Evolutionary conservation across 64 coral and sea anemone species (phyloP).

Genomic region (Cladopsammia gracilis): DNA sequence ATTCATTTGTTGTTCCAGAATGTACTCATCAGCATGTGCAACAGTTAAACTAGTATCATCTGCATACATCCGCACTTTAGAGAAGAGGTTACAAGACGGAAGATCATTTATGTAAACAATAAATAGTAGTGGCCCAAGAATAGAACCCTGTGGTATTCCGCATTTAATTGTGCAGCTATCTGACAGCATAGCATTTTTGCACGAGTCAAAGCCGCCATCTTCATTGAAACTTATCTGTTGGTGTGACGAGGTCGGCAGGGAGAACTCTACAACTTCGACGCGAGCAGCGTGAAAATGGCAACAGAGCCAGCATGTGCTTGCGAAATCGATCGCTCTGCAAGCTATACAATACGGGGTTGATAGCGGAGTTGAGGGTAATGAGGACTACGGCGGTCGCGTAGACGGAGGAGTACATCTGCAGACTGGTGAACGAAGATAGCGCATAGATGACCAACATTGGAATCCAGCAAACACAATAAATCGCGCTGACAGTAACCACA

Average conservation of each 20-base stretch:
- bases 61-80: too few relatives aligned
- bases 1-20: too few relatives aligned
- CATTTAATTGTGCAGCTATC: too few relatives aligned
- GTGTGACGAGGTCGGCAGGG: not conserved
- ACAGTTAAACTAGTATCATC: too few relatives aligned
- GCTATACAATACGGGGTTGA: constrained; percentile 37
- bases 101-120: too few relatives aligned
- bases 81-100: too few relatives aligned
- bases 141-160: too few relatives aligned
- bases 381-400: not conserved
- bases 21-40: too few relatives aligned
- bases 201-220: too few relatives aligned
- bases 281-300: not conserved
- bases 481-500: constrained; percentile 13
- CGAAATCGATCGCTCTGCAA: constrained; percentile 21
- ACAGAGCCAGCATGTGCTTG: not conserved
- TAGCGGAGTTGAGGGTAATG: not conserved
- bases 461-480: constrained; percentile 20
- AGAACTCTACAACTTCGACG: not conserved
- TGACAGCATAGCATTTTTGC: too few relatives aligned
- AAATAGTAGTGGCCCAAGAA: too few relatives aligned
- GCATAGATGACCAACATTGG: not conserved
- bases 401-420: not conserved
- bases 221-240: too few relatives aligned
- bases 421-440: not conserved